phyloP scores from a whole-genome alignment of 2,797 vertebrate species.

The Enteromius paludinosus region DNA sequence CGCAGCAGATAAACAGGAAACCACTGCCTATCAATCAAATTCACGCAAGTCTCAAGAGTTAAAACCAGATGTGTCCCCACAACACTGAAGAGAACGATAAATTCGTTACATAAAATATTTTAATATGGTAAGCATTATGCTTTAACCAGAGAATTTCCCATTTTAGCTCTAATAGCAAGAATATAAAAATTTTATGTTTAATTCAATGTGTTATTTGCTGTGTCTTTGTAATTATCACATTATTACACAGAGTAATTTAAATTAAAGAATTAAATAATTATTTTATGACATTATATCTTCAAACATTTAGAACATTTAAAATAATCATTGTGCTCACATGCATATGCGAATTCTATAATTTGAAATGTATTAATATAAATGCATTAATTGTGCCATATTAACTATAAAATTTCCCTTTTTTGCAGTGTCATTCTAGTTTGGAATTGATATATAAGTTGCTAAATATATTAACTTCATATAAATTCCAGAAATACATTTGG shows the following conservation, averaged over 20 bases:
- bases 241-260: neutral
- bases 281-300: neutral
- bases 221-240: neutral
- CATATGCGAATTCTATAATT: neutral
- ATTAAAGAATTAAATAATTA: neutral
- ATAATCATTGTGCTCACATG: neutral
- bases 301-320: neutral
- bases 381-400: neutral
- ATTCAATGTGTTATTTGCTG: neutral
- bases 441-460: neutral
- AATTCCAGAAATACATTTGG: neutral
- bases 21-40: conserved; percentile 14
- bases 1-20: conserved; percentile 21
- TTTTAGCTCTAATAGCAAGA: too few species aligned
- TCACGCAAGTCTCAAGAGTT: neutral
- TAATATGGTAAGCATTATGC: neutral
- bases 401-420: neutral
- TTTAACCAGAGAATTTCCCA: neutral
- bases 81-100: neutral
- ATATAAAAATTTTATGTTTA: neutral
- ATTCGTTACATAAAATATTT: neutral
- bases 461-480: neutral
- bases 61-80: neutral
- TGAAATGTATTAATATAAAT: neutral
- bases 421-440: neutral